These are phyloP conservation scores for Agelastica alni DNA, from an alignment of 2,888 invertebrate species.

Conservation along the genomic window DNA sequence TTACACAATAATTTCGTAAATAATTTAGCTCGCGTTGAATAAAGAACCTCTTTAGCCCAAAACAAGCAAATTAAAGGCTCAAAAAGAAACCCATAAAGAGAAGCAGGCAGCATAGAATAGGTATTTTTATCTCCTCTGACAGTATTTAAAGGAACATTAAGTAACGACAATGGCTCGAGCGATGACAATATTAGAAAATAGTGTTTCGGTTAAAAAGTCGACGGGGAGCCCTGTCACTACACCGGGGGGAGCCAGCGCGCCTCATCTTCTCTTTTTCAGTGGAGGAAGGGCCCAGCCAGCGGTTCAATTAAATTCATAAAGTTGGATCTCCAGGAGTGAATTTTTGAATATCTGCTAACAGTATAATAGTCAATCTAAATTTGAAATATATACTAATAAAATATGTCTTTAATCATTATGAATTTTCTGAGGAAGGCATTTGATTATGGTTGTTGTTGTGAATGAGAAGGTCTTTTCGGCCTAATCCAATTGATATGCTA, in stretches of 20 bases:
- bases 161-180: slow-evolving; percentile 49
- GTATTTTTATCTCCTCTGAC: slow-evolving; percentile 36
- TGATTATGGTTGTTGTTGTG: slow-evolving; percentile 18
- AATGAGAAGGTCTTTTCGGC: slow-evolving; percentile 9
- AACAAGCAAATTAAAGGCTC: slow-evolving; percentile 20
- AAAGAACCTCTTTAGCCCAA: slow-evolving; percentile 19
- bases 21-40: too few species aligned
- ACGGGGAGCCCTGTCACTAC: slow-evolving; percentile 49
- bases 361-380: slow-evolving; percentile 25
- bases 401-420: slow-evolving; percentile 23
- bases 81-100: slow-evolving; percentile 17
- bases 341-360: slow-evolving; percentile 25
- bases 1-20: too few species aligned
- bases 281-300: slow-evolving; percentile 32
- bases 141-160: slow-evolving; percentile 46
- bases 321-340: slow-evolving; percentile 22
- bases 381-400: slow-evolving; percentile 25
- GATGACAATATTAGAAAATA: slow-evolving; percentile 52
- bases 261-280: slow-evolving; percentile 36
- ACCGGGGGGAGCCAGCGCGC: slow-evolving; percentile 41
- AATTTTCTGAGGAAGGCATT: slow-evolving; percentile 22
- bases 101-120: slow-evolving; percentile 16
- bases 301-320: slow-evolving; percentile 23
- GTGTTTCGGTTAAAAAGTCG: slow-evolving; percentile 49
- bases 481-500: slow-evolving; percentile 17